A percentile compares a stretch with the other conserved stretches of the same genome.
phyloP scores from a whole-genome alignment of 2,113 vertebrate species.

The Aegithalos caudatus region DNA sequence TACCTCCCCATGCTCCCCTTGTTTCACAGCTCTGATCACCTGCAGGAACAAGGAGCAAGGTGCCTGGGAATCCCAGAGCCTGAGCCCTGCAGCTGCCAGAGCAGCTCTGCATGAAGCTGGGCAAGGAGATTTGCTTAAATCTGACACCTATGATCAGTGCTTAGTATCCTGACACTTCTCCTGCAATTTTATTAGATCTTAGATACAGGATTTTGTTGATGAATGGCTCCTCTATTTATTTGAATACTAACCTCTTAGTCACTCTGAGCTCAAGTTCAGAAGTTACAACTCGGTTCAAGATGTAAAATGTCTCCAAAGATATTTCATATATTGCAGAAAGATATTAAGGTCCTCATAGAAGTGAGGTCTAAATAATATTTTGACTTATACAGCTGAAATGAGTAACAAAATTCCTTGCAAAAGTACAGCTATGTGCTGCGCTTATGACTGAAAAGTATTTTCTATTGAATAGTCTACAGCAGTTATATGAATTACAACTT shows the following conservation, averaged over 20 bases:
- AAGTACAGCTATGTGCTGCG: not conserved
- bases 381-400: not conserved
- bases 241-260: not conserved
- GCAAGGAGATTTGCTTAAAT: no score
- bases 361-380: not conserved
- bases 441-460: not conserved
- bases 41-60: accelerated
- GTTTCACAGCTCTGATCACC: no score
- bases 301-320: not conserved
- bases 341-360: not conserved
- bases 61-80: not conserved
- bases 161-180: not conserved
- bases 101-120: not conserved
- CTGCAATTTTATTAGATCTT: not conserved
- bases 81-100: not conserved
- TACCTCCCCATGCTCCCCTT: no score
- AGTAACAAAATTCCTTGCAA: not conserved
- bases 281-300: not conserved
- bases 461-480: not conserved
- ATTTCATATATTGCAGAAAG: not conserved
- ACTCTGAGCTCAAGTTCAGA: not conserved
- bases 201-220: not conserved
- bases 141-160: accelerated
- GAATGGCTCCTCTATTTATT: not conserved
- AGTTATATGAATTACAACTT: not conserved